phyloP scores from a whole-genome alignment of 2,888 invertebrate genomes.

The Sipunculus nudus region DNA sequence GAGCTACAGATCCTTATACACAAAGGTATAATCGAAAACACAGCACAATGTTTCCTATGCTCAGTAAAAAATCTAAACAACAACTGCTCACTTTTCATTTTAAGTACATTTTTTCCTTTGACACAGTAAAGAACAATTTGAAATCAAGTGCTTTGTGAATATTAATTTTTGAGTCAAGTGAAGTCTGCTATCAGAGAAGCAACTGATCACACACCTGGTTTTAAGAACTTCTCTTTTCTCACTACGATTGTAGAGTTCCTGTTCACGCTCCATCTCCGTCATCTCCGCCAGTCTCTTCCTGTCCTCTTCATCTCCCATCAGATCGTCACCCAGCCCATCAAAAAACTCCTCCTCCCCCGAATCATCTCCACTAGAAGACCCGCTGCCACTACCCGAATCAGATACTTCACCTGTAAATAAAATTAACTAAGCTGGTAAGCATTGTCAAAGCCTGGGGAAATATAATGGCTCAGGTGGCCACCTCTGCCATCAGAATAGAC shows the following conservation, averaged over 20 bases:
- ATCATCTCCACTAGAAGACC: conserved; percentile 39
- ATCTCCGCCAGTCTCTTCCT: conserved; percentile 86
- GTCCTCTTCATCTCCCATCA: conserved; percentile 97
- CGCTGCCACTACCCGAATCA: conserved; percentile 66
- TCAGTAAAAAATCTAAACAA: neutral
- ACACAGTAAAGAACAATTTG: no score
- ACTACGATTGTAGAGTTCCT: conserved; percentile 95
- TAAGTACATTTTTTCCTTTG: no score
- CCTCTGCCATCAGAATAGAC: no score
- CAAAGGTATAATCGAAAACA: neutral
- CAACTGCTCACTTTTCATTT: no score
- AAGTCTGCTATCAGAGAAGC: no score
- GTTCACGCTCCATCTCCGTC: conserved; percentile 97
- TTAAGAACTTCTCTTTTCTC: conserved; percentile 94
- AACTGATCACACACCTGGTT: conserved; percentile 73
- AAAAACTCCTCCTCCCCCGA: conserved; percentile 82
- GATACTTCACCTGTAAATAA: conserved; percentile 79
- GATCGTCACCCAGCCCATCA: conserved; percentile 95
- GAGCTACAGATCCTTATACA: no score
- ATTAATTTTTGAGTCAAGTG: no score
- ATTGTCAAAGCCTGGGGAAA: neutral
- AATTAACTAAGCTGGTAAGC: neutral
- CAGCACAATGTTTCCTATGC: neutral
- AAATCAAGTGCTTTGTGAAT: no score
- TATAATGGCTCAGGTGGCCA: conserved; percentile 34